A percentile compares a stretch with the other conserved stretches of the same genome.
Conservation (phyloP, 2,113 vertebrate species). For the Atlantisia rogersi region DNA sequence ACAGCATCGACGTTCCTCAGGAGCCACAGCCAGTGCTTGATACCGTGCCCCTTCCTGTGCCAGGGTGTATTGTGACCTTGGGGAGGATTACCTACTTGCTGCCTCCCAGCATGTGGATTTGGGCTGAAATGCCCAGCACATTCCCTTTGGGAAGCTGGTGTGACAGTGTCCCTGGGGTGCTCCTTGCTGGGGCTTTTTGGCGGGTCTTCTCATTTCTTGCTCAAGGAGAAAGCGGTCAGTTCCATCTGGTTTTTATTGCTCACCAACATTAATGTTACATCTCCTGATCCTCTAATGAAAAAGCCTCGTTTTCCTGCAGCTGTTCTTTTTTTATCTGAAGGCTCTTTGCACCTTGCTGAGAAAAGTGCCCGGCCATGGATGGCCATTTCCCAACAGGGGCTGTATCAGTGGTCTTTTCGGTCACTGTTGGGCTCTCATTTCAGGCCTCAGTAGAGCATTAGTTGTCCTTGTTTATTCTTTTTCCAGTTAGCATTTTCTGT, state of each 20-base stretch:
- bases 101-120: not conserved
- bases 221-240: not conserved
- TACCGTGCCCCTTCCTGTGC: not conserved
- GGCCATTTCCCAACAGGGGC: not conserved
- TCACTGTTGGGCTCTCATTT: not conserved
- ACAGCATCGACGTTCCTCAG: accelerated
- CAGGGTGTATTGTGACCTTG: not conserved
- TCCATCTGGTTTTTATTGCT: not conserved
- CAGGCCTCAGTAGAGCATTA: not conserved
- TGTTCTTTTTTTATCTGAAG: not conserved
- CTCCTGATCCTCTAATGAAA: not conserved
- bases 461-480: not conserved
- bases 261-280: not conserved
- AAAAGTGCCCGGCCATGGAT: not conserved
- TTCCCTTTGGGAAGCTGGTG: not conserved
- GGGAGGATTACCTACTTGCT: not conserved
- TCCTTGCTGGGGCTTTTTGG: not conserved
- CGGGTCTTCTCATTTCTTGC: not conserved
- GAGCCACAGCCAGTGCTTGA: not conserved
- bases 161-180: not conserved
- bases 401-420: not conserved
- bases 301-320: not conserved
- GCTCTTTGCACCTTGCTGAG: not conserved
- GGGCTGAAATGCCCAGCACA: not conserved
- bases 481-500: not conserved